Conservation (phyloP, 2,113 vertebrate genomes). For the Gambusia affinis region DNA sequence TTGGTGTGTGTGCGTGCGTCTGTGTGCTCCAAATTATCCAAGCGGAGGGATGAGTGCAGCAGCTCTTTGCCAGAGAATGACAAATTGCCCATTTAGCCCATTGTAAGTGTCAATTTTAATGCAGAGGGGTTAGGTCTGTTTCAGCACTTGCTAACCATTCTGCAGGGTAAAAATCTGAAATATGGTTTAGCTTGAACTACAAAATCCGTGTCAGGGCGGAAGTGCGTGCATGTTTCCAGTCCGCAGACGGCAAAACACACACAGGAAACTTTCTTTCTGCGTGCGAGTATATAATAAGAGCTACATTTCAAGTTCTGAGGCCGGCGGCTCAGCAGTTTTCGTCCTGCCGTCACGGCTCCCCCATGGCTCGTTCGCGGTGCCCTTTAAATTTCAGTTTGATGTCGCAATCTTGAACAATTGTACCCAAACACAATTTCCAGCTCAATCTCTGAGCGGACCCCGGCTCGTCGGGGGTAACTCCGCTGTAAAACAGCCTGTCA, state of each 20-base stretch:
- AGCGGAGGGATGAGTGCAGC: constrained; percentile 54
- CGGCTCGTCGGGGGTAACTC: constrained; percentile 7
- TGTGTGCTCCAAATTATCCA: constrained; percentile 47
- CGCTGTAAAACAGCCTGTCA: constrained; percentile 33
- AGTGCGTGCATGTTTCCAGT: not conserved
- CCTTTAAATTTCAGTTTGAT: constrained; percentile 50
- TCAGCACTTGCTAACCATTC: constrained; percentile 49
- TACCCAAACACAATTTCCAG: constrained; percentile 53
- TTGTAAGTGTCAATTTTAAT: constrained; percentile 67
- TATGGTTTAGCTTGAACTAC: constrained; percentile 26
- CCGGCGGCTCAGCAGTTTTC: constrained; percentile 36
- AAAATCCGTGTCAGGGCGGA: constrained; percentile 9
- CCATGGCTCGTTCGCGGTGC: constrained; percentile 24
- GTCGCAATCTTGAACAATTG: constrained; percentile 44
- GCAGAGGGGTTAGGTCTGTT: constrained; percentile 44
- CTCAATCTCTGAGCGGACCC: constrained; percentile 38
- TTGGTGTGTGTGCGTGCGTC: constrained; percentile 19
- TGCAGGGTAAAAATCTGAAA: constrained; percentile 32
- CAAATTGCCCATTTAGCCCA: constrained; percentile 72
- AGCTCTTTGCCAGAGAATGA: constrained; percentile 59
- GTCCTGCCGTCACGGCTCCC: constrained; percentile 44
- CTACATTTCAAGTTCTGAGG: constrained; percentile 42
- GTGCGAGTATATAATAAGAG: constrained; percentile 46
- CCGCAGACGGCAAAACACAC: not conserved
- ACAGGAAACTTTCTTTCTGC: constrained; percentile 2